Percentiles rank a stretch among this genome's conserved stretches.
Conservation (phyloP, 2,888 invertebrate genomes). For the Thereva unica region DNA sequence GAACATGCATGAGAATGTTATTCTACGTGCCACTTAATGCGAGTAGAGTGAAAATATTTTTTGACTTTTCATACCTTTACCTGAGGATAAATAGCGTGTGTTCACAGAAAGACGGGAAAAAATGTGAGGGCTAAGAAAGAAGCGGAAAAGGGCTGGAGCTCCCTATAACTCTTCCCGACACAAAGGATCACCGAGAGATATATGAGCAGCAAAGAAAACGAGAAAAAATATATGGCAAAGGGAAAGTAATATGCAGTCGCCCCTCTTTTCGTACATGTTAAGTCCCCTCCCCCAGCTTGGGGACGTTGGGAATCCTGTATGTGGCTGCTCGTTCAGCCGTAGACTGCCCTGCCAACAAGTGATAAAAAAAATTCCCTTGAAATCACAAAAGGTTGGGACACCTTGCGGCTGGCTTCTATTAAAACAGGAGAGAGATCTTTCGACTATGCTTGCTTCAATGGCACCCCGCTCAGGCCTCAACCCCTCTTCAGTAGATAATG, state of each 20-base stretch:
- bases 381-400: constrained; percentile 3
- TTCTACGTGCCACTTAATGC: constrained; percentile 28
- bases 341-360: constrained; percentile 24
- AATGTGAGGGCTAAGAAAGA: constrained; percentile 8
- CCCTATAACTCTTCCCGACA: constrained; percentile 20
- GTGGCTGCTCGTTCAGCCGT: no score
- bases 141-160: constrained; percentile 20
- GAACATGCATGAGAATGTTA: constrained; percentile 17
- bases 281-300: background rate
- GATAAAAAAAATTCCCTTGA: constrained; percentile 21
- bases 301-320: background rate
- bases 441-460: constrained; percentile 17
- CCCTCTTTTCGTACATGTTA: background rate
- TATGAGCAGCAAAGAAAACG: constrained; percentile 33
- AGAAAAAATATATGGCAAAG: constrained; percentile 18
- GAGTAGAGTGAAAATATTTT: constrained; percentile 28
- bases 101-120: background rate
- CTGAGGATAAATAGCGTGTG: constrained; percentile 11
- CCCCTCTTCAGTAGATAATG: background rate
- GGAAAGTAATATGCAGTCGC: constrained; percentile 28
- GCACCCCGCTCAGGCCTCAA: background rate
- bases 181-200: constrained; percentile 31
- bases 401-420: constrained; percentile 26
- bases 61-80: constrained; percentile 33
- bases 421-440: background rate